Conservation (phyloP, 2,797 vertebrate species). For the Poecilia velifera region DNA sequence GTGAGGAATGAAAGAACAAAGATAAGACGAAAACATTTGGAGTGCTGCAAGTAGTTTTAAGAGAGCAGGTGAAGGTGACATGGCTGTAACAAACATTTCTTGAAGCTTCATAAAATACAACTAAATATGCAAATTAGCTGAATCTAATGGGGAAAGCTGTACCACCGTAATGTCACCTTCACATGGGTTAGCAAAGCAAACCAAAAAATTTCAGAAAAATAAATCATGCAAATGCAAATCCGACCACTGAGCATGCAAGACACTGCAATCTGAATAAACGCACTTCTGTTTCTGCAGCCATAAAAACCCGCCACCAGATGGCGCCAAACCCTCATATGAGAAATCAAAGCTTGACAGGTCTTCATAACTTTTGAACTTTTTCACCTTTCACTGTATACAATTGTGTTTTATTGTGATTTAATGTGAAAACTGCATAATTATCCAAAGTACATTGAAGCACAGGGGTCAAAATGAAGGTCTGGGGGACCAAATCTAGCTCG, state of each 20-base stretch:
- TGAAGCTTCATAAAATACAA: neutral
- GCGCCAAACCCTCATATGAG: slow-evolving; percentile 32
- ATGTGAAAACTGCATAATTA: neutral
- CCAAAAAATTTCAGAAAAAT: neutral
- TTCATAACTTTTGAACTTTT: neutral
- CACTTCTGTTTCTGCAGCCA: slow-evolving; percentile 1
- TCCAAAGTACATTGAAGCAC: neutral
- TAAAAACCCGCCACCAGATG: slow-evolving; percentile 43
- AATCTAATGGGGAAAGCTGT: slow-evolving; percentile 28
- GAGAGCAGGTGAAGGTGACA: slow-evolving; percentile 19
- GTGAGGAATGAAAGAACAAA: slow-evolving; percentile 6
- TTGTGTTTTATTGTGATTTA: neutral
- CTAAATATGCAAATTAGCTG: neutral
- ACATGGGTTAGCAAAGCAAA: neutral
- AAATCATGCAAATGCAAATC: slow-evolving; percentile 49
- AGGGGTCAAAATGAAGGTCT: too few relatives aligned
- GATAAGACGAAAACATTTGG: neutral
- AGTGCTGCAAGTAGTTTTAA: neutral
- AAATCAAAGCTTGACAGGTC: neutral
- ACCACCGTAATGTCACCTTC: slow-evolving; percentile 23
- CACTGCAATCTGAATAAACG: neutral
- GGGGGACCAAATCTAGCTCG: too few relatives aligned
- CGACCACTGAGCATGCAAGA: slow-evolving; percentile 33
- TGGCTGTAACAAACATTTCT: neutral
- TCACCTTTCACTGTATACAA: neutral